A percentile compares a stretch with the other conserved stretches of the same genome.
phyloP scores from a whole-genome alignment of 2,888 invertebrate species.

The Cephus sareptanus region DNA sequence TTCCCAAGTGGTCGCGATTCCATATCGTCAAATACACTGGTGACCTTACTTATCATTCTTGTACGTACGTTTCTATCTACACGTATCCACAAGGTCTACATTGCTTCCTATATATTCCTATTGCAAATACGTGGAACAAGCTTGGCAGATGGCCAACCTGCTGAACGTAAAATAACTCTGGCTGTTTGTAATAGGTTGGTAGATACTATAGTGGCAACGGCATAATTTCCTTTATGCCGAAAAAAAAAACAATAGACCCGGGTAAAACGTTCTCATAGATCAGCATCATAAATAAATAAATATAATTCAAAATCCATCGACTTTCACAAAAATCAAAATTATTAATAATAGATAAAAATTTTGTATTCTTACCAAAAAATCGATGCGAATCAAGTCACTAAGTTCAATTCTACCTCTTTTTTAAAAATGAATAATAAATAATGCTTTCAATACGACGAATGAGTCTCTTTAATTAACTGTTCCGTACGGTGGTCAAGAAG shows the following conservation, averaged over 20 bases:
- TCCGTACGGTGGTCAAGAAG: no score
- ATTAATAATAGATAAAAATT: background rate
- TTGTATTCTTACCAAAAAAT: background rate
- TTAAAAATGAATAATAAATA: no score
- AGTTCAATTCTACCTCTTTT: no score
- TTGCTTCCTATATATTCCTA: background rate
- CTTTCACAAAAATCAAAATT: background rate
- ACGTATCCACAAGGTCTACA: background rate
- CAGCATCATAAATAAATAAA: background rate
- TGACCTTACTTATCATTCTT: background rate
- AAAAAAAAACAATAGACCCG: slow-evolving; percentile 30
- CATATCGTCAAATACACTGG: background rate
- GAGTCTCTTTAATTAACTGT: no score
- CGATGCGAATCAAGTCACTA: background rate
- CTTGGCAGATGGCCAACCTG: slow-evolving; percentile 46
- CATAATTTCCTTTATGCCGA: slow-evolving; percentile 40
- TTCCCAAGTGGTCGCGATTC: background rate
- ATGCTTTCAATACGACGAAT: no score
- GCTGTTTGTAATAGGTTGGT: slow-evolving; percentile 12
- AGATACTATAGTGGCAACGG: slow-evolving; percentile 30
- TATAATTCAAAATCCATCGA: background rate
- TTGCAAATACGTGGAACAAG: slow-evolving; percentile 30
- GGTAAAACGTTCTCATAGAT: background rate
- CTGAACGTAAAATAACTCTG: slow-evolving; percentile 50
- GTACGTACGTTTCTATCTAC: background rate